Conservation (phyloP, 2,113 vertebrate species). For the Apistogramma diplotaenia region DNA sequence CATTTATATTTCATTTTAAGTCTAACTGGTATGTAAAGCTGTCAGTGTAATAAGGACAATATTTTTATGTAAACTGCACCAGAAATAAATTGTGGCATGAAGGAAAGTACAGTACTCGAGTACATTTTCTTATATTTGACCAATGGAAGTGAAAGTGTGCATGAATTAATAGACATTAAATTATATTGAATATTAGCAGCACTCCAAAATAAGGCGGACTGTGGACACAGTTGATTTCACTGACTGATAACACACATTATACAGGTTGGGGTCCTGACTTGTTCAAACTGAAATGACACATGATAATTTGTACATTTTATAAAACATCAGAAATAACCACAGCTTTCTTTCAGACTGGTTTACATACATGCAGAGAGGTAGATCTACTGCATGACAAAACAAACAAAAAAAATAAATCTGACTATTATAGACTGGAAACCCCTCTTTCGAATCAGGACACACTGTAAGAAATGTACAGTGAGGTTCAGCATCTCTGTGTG, state of each 20-base stretch:
- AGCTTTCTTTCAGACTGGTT: not conserved
- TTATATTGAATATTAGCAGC: not conserved
- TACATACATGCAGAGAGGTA: not conserved
- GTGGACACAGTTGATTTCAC: constrained; percentile 21
- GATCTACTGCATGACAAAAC: not conserved
- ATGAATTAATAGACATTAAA: not conserved
- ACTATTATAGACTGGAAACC: not conserved
- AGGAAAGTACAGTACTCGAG: not conserved
- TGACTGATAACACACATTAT: not conserved
- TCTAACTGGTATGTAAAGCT: not conserved
- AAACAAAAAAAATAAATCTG: not conserved
- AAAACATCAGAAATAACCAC: constrained; percentile 5
- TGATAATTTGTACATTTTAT: constrained; percentile 9
- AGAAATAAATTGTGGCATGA: not conserved
- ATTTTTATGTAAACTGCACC: not conserved
- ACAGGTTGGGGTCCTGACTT: not conserved
- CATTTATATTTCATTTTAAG: not conserved
- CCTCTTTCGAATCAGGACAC: not conserved
- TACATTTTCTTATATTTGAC: not conserved
- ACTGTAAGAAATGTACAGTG: not conserved
- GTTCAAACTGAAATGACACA: not conserved
- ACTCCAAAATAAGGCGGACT: not conserved
- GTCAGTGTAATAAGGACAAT: not conserved
- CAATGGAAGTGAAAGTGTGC: not conserved
- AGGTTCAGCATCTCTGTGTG: not conserved